Evolutionary conservation across 23 tunicate genomes (phyloP).

Genomic region (Trididemnum nubilum): DNA sequence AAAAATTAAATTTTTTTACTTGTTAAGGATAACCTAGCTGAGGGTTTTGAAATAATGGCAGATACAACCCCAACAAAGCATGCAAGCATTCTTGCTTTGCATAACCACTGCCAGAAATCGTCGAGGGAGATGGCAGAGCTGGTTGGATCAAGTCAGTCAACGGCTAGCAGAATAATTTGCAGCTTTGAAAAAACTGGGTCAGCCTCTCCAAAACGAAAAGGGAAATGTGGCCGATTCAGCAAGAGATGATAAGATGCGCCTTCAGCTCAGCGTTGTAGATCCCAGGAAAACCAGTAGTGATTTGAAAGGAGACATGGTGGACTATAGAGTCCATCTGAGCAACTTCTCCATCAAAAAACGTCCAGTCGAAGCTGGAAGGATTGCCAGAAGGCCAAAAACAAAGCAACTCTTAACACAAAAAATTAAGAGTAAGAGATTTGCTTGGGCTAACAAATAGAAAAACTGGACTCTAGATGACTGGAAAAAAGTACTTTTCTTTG

Average conservation of each 20-base stretch:
- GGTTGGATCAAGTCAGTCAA: neutral
- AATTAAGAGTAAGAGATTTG: conserved; percentile 9
- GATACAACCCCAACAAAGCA: conserved; percentile 12
- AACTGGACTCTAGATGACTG: no score
- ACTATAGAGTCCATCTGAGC: neutral
- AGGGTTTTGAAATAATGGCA: neutral
- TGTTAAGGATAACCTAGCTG: no score
- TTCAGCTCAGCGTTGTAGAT: neutral
- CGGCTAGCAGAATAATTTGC: neutral
- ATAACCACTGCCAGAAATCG: neutral
- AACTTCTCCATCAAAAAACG: neutral
- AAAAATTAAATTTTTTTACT: no score
- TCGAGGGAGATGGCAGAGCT: neutral
- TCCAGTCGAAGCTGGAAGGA: conserved; percentile 3
- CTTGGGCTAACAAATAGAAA: no score
- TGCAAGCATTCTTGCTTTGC: neutral
- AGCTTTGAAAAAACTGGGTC: neutral
- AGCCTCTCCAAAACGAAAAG: neutral
- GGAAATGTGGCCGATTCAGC: neutral
- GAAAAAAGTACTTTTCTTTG: no score
- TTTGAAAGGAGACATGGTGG: neutral
- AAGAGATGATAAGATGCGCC: neutral
- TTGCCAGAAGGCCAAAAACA: conserved; percentile 3
- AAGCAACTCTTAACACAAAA: conserved; percentile 5
- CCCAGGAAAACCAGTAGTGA: neutral